Percentiles rank a stretch among this genome's conserved stretches.
These are phyloP conservation scores for Latrodectus geometricus DNA, from an alignment of 1,140 invertebrate species.

Conservation along the genomic window DNA sequence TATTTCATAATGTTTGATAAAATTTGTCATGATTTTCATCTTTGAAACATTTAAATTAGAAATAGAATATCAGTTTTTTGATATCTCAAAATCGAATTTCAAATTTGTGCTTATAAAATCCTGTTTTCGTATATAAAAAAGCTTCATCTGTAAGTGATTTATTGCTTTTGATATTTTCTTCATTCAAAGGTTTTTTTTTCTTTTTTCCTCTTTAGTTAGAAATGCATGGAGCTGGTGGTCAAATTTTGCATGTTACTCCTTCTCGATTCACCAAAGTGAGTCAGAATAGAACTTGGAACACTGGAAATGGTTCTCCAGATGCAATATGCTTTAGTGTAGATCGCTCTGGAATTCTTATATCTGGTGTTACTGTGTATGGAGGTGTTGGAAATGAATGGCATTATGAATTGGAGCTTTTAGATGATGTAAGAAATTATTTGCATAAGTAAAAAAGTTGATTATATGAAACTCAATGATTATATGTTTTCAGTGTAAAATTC, in stretches of 20 bases:
- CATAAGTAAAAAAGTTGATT: background rate
- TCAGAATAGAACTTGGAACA: conserved; percentile 92
- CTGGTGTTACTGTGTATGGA: conserved; percentile 90
- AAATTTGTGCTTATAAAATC: no score
- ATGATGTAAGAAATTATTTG: conserved; percentile 75
- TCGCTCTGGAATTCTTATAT: conserved; percentile 85
- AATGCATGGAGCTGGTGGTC: conserved; percentile 71
- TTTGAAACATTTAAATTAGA: no score
- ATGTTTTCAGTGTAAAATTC: no score
- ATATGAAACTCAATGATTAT: background rate
- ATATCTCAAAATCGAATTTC: no score
- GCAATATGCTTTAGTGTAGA: conserved; percentile 96
- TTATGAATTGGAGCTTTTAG: conserved; percentile 91
- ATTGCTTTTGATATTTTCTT: no score
- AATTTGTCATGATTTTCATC: no score
- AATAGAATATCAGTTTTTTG: no score
- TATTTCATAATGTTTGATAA: no score
- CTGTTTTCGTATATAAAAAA: no score
- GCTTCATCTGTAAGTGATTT: no score
- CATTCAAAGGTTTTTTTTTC: no score
- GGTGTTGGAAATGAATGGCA: conserved; percentile 79
- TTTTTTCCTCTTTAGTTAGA: conserved; percentile 65
- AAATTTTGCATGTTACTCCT: conserved; percentile 85
- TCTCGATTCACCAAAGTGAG: conserved; percentile 91
- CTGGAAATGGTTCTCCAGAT: conserved; percentile 95